Base-by-base conservation (phyloP, 2,797 vertebrate genomes). In the Eulemur coronatus region DNA sequence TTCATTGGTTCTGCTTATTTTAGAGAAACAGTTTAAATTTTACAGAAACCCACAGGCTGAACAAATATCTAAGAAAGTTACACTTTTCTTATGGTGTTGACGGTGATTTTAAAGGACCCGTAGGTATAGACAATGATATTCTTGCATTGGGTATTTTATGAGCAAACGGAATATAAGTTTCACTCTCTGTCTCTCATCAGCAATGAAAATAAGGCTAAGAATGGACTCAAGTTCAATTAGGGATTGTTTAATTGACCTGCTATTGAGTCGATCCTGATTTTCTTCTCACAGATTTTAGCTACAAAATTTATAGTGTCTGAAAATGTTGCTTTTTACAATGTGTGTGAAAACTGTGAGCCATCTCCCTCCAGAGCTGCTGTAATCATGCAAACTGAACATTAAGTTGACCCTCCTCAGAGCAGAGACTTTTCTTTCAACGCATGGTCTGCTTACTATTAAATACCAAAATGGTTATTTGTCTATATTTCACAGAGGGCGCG, bases 11-110 rank as follows among this genome's bases (percentile, higher is more conserved):
- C 46, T 92, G 70, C 43, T 75, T 89, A 95, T 79, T 96, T 96
- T 67, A 97, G 87, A 95, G 89, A 89, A 92, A 88, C 59, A 43
- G 48, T 82, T 95, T 95, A 92, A 88, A 69, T 91, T 97, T 95
- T 92, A 91, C 35, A 5, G 79, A 91, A 94, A 94, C 35, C 57
- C 55, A 75, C 65, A 86, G 94, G 48, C 84, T 85, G 63, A 95
- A 81, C 61, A 59, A 94, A 82, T 67, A 80, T 24, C 70, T 76
- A 81, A 89, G 78, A 88, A 81, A 46, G 35, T 89, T 92, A 46
- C 70, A 86, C 6, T 65, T n/a, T n/a, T 91, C 48, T 76, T 61
- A 22, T 84, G 11, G 59, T 67, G 43, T 41, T 72, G 91, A 76
- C 17, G 82, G 55, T 63, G 81, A 81, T 89, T 75, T 95, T 92